Evolutionary conservation across 2,888 invertebrate species (phyloP).

Genomic region (Imbricaverruca yamaguchii): DNA sequence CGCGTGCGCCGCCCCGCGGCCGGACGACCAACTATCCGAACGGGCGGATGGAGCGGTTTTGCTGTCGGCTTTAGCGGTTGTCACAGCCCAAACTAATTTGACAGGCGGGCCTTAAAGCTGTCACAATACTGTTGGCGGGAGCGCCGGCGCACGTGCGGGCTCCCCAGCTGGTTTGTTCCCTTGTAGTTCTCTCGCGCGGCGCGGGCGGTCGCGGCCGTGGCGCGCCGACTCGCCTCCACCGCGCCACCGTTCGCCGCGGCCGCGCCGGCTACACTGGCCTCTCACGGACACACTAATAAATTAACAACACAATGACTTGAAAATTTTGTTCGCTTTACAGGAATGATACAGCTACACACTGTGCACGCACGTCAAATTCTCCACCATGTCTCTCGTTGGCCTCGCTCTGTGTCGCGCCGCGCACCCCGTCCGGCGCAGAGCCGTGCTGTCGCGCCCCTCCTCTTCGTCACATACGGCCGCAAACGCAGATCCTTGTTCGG

Average conservation of each 20-base stretch:
- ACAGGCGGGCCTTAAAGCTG: constrained; percentile 13
- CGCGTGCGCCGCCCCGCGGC: neutral
- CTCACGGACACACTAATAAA: constrained; percentile 4
- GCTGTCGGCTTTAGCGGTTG: constrained; percentile 8
- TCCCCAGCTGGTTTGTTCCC: neutral
- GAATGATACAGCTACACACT: neutral
- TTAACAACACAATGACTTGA: constrained; percentile 10
- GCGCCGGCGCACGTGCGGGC: neutral
- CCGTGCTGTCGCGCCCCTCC: neutral
- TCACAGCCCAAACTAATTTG: constrained; percentile 18
- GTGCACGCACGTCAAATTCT: no score
- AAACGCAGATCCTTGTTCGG: no score
- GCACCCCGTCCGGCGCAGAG: neutral
- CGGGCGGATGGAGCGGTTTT: neutral
- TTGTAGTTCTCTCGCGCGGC: neutral
- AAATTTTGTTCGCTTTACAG: constrained; percentile 18
- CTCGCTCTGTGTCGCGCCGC: neutral
- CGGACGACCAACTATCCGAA: neutral
- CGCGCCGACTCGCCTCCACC: no score
- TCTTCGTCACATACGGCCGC: neutral
- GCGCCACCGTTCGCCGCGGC: neutral
- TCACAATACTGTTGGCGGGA: constrained; percentile 12
- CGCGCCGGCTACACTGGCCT: neutral
- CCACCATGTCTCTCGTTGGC: neutral
- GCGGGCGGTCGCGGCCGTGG: neutral